Conservation (phyloP, 2,797 vertebrate species). For the Tauraco hartlaubi region DNA sequence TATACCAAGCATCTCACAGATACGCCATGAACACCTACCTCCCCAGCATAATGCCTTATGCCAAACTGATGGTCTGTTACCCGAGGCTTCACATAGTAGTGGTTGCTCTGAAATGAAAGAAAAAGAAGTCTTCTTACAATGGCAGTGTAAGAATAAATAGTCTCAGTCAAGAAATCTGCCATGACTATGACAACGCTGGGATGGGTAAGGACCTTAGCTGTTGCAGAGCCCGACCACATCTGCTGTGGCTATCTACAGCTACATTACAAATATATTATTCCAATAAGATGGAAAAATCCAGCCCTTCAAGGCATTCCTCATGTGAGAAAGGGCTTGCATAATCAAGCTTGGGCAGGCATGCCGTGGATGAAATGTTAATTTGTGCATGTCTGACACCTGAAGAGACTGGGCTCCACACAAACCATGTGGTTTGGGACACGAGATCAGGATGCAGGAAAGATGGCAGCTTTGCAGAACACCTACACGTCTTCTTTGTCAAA, state of each 20-base stretch:
- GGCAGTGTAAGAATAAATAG: neutral
- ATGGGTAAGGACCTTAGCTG: conserved; percentile 19
- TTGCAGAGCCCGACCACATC: conserved; percentile 27
- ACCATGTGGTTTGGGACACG: neutral
- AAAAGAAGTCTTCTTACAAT: neutral
- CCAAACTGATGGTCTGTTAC: conserved; percentile 94
- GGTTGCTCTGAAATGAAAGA: conserved; percentile 84
- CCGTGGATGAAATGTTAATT: conserved; percentile 55
- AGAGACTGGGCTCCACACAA: conserved; percentile 5
- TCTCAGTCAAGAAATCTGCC: neutral
- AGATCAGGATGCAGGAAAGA: conserved; percentile 26
- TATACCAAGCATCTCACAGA: neutral
- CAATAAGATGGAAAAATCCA: conserved; percentile 40
- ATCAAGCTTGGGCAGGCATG: conserved; percentile 27
- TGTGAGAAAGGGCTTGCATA: conserved; percentile 51
- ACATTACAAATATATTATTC: neutral
- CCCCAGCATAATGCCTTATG: conserved; percentile 94
- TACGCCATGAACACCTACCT: conserved; percentile 80
- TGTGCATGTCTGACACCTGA: neutral
- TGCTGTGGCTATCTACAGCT: conserved; percentile 6
- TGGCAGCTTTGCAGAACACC: conserved; percentile 36
- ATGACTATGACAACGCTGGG: conserved; percentile 13
- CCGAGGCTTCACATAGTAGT: conserved; percentile 92
- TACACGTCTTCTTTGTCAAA: conserved; percentile 3
- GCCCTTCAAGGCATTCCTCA: conserved; percentile 37